These are phyloP conservation scores for Reticulitermes lucifugus DNA, from an alignment of 2,888 invertebrate species.

Conservation along the genomic window DNA sequence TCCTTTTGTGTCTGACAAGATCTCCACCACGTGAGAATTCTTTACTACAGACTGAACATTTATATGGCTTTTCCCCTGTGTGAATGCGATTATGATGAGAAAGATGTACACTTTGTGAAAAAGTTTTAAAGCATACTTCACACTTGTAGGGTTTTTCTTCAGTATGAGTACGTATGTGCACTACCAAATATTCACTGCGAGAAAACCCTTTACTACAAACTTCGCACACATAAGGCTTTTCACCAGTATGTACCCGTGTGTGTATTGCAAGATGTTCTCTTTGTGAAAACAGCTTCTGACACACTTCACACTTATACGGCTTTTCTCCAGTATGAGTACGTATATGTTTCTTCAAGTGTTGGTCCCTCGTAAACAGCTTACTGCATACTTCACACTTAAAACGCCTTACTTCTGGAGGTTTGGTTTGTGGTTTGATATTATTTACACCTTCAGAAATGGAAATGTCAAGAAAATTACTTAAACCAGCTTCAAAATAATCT, in stretches of 20 bases:
- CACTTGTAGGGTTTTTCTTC: slow-evolving; percentile 32
- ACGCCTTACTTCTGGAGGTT: neutral
- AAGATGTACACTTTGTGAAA: slow-evolving; percentile 14
- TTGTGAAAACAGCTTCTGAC: slow-evolving; percentile 28
- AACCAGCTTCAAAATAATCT: too few species aligned
- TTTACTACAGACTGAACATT: neutral
- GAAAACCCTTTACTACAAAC: slow-evolving; percentile 37
- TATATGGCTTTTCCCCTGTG: neutral
- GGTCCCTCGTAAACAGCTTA: neutral
- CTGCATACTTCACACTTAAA: slow-evolving; percentile 23
- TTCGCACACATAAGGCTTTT: slow-evolving; percentile 35
- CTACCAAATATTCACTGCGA: slow-evolving; percentile 2
- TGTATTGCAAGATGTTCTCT: slow-evolving; percentile 21
- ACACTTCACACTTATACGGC: slow-evolving; percentile 26
- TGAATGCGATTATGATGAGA: neutral
- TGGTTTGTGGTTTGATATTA: neutral
- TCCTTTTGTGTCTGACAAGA: neutral
- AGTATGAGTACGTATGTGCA: slow-evolving; percentile 27
- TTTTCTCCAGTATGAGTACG: slow-evolving; percentile 35
- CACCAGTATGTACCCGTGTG: slow-evolving; percentile 34
- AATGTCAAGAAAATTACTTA: too few species aligned
- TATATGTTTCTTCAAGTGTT: slow-evolving; percentile 36
- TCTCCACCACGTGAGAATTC: neutral
- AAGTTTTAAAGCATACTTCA: slow-evolving; percentile 35
- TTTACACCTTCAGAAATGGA: too few species aligned